Base-by-base conservation (phyloP, 2,113 vertebrate species). In the Gracilinanus agilis region DNA sequence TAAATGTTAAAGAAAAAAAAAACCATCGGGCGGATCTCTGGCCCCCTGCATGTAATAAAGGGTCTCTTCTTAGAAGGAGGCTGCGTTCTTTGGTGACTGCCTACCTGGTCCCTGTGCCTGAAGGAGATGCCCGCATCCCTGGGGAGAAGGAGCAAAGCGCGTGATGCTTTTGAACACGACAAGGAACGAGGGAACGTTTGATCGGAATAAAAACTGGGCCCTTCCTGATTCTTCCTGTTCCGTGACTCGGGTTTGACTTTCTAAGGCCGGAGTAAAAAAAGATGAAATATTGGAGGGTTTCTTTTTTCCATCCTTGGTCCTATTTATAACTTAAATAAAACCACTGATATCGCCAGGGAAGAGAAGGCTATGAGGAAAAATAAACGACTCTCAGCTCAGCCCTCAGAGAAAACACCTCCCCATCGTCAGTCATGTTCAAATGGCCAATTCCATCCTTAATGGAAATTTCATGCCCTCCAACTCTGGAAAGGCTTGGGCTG, bases 11-110 rank as follows among this genome's bases (percentile, higher is more conserved):
- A 54, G 96, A 94, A 24, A 23, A 54, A 96, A 94, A 24, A 29
- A 58, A 92, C 75, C 61, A 21, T 96, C 24, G 3, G 55, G 89
- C 95, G 96, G 94, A 96, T 44, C 94, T 92, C 92, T 95, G 97
- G 97, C 96, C 90, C 97, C 97, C 97, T 49, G 98, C 98, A 98
- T 98, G 98, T 98, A 98, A 98, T 98, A 98, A 98, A 98, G 97
- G 94, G 90, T 94, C 93, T 56, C 90, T 93, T 93, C 49, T 89
- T 34, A 95, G 94, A 93, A n/a, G 90, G 92, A 0, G 0, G 24
- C 0, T 23, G 10, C 1, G 0, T 16, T 54, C 44, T 56, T 83
- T n/a, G 24, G 90, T 88, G 3, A 0, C 56, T 6, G 29, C 21
- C 13, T 13, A 90, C 27, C 12, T 56, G 9, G 44, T 3, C 55